These are phyloP conservation scores for Ridgeia piscesae DNA, from an alignment of 1,140 invertebrate species.

Conservation along the genomic window DNA sequence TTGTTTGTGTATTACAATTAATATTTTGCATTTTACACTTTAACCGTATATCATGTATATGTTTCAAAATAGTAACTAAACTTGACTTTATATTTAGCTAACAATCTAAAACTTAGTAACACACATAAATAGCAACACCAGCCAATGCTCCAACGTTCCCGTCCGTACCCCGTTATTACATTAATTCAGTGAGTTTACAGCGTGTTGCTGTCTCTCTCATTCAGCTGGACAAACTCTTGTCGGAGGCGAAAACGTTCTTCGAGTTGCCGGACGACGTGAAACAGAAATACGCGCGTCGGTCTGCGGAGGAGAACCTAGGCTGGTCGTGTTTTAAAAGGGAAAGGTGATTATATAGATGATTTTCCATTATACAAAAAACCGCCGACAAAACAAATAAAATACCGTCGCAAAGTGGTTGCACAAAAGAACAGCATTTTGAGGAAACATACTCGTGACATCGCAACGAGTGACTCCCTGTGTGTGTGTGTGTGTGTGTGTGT, in stretches of 20 bases:
- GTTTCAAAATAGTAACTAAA: background rate
- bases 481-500: no score
- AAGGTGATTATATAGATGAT: background rate
- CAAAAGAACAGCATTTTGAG: background rate
- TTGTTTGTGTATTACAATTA: background rate
- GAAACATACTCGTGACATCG: background rate
- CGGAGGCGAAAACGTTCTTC: conserved; percentile 3
- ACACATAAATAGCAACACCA: background rate
- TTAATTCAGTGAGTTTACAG: background rate
- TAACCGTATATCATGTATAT: no score
- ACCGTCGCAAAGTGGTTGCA: background rate
- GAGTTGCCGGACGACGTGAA: background rate
- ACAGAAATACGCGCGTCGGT: background rate
- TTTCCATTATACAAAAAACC: background rate
- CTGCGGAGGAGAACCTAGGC: background rate
- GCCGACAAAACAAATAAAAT: background rate
- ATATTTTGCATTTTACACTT: background rate
- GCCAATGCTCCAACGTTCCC: background rate
- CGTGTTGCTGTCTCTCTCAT: background rate
- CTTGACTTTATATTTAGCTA: background rate
- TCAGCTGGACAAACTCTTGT: background rate
- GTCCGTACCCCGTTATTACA: background rate
- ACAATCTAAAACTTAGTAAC: background rate
- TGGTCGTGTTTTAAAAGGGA: background rate
- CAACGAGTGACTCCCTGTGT: no score